phyloP scores from a whole-genome alignment of 2,113 vertebrate species.

The Connochaetes taurinus region DNA sequence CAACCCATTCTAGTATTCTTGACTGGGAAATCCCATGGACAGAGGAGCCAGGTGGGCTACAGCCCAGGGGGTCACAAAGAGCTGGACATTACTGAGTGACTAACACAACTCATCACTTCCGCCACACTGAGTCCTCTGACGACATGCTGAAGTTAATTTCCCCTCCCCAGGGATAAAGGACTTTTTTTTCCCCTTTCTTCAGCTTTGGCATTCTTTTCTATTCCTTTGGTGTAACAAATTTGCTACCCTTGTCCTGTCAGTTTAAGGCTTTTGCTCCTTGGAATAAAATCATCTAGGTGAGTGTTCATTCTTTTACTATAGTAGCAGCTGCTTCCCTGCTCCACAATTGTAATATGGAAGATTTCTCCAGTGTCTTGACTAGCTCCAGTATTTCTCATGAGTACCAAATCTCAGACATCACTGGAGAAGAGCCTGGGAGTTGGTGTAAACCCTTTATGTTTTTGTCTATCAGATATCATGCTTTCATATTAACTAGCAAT shows the following conservation, averaged over 20 bases:
- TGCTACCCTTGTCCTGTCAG: not conserved
- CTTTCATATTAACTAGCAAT: not conserved
- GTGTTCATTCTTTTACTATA: not conserved
- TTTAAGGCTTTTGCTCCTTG: not conserved
- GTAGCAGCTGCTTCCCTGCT: not conserved
- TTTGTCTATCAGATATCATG: not conserved
- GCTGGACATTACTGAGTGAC: not conserved
- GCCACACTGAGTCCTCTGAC: not conserved
- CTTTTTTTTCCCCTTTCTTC: not conserved
- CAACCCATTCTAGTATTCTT: not conserved
- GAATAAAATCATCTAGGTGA: not conserved
- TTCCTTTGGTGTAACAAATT: not conserved
- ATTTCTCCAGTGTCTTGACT: not conserved
- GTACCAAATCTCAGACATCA: fast-evolving
- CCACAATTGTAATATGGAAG: fast-evolving
- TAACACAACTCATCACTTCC: not conserved
- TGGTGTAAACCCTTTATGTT: not conserved
- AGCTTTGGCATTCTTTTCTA: not conserved
- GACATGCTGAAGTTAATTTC: not conserved
- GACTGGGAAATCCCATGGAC: not conserved
- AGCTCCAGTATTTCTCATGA: not conserved
- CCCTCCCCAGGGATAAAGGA: not conserved
- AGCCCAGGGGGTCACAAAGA: not conserved
- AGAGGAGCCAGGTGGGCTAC: not conserved
- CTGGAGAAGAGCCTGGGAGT: not conserved